These are phyloP conservation scores for Enoplosus armatus DNA, from an alignment of 2,797 vertebrate species.

Conservation along the genomic window DNA sequence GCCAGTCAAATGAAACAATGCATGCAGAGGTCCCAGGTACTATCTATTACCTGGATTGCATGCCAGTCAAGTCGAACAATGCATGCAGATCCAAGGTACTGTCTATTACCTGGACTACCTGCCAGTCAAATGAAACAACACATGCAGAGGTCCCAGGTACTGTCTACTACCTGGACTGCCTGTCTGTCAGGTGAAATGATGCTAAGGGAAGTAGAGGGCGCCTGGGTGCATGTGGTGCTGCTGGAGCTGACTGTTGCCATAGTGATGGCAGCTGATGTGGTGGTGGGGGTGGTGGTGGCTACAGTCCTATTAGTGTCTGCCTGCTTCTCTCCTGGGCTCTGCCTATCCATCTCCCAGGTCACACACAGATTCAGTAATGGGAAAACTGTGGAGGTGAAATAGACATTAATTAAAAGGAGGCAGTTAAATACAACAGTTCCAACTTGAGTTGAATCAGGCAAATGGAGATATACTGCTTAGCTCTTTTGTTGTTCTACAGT, in stretches of 20 bases:
- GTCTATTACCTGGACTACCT: conserved; percentile 68
- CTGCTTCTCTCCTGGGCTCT: conserved; percentile 83
- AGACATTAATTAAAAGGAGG: conserved; percentile 8
- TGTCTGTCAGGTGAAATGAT: conserved; percentile 90
- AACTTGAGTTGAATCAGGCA: not conserved
- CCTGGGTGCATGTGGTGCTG: conserved; percentile 82
- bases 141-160: not conserved
- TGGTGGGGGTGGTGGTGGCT: conserved; percentile 73
- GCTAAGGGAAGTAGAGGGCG: conserved; percentile 88
- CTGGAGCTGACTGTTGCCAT: conserved; percentile 84
- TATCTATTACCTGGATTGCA: not conserved
- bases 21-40: no score
- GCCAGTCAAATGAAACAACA: not conserved
- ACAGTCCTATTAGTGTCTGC: conserved; percentile 81
- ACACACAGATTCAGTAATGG: conserved; percentile 46
- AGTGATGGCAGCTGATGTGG: conserved; percentile 81
- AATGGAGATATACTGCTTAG: not conserved
- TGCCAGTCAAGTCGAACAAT: conserved; percentile 22
- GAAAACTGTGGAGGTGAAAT: conserved; percentile 51
- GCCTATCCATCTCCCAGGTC: conserved; percentile 73
- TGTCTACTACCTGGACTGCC: conserved; percentile 90
- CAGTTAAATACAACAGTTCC: not conserved
- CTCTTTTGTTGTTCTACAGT: not conserved
- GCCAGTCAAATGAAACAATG: not conserved
- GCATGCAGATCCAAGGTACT: not conserved